Conservation (phyloP, 2,888 invertebrate species). For the Chrysotoxum bicinctum region DNA sequence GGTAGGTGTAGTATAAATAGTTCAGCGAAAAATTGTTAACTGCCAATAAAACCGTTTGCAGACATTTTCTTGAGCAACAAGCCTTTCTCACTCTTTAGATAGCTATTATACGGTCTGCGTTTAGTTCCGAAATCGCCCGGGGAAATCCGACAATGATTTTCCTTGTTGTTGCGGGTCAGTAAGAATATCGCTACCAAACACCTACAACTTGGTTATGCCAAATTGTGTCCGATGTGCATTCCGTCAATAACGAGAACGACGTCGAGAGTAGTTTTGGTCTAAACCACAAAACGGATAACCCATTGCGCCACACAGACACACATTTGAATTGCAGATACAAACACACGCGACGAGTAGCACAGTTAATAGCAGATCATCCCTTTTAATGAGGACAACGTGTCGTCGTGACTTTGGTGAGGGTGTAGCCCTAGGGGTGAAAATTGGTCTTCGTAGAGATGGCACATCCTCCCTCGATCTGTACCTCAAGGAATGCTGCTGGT, state of each 20-base stretch:
- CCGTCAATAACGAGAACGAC: constrained; percentile 66
- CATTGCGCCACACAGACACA: constrained; percentile 59
- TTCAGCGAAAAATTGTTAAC: constrained; percentile 44
- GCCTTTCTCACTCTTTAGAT: constrained; percentile 33
- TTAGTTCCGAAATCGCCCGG: constrained; percentile 47
- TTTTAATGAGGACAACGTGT: constrained; percentile 51
- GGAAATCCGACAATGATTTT: constrained; percentile 59
- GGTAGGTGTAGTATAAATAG: not conserved
- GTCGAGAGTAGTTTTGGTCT: constrained; percentile 65
- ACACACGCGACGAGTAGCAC: constrained; percentile 27
- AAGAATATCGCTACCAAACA: constrained; percentile 44
- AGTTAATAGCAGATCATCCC: constrained; percentile 68
- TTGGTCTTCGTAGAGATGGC: constrained; percentile 48
- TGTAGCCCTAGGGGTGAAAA: constrained; percentile 52
- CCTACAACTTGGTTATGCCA: constrained; percentile 40
- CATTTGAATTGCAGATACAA: constrained; percentile 1
- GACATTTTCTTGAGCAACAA: constrained; percentile 60
- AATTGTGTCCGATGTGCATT: constrained; percentile 71
- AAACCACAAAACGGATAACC: constrained; percentile 72
- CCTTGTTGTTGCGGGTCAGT: constrained; percentile 61
- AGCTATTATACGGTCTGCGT: not conserved
- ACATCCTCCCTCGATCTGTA: constrained; percentile 68
- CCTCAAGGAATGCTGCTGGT: constrained; percentile 48
- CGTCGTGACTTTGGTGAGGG: constrained; percentile 42
- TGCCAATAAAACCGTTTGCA: constrained; percentile 40